Base-by-base conservation (phyloP, 2,113 vertebrate genomes). In the Edolisoma coerulescens region DNA sequence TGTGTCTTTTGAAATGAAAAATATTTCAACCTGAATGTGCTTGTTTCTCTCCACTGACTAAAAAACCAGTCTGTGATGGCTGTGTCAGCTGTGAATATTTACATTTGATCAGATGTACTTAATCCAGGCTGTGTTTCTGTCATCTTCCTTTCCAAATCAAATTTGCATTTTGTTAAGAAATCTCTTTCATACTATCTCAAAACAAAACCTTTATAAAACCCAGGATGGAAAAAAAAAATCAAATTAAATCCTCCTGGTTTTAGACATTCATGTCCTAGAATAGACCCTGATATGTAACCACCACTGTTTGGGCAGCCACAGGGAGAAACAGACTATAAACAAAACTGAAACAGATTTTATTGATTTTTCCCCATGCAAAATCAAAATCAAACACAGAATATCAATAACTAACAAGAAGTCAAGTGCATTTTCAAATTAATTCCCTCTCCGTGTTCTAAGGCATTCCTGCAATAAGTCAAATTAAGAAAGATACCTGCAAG, bases 321-420 rank as follows among this genome's bases (percentile, higher is more conserved):
- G 90, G 90, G 76, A 92, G 71, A 93, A 95, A 90, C 20, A 92
- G 85, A 91, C 79, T 90, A 93, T 81, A 94, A 96, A 96, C 88
- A 96, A 95, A 96, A 90, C 84, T 86, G 79, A 90, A 96, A 74
- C 79, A 95, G 90, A 94, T 90, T 96, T 90, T 93, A 96, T 95
- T 94, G 95, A 95, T 94, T 93, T 96, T 96, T 97, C 87, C 83
- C 90, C 60, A 86, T 94, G 92, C 68, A 94, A 95, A 96, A 88
- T 84, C 90, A 70, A 95, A 96, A 94, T 93, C 93, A 95, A 96
- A 94, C 79, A 83, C 23, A 63, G 85, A 88, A 85, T 93, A 96
- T 84, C 93, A 96, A 94, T 95, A 97, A 69, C 63, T 86, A 96
- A 90, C 64, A 85, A 74, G 39, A 92, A 95, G 79, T 92, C 90